These are phyloP conservation scores for Chascanopsetta lugubris DNA, from an alignment of 2,113 vertebrate species.

Conservation along the genomic window DNA sequence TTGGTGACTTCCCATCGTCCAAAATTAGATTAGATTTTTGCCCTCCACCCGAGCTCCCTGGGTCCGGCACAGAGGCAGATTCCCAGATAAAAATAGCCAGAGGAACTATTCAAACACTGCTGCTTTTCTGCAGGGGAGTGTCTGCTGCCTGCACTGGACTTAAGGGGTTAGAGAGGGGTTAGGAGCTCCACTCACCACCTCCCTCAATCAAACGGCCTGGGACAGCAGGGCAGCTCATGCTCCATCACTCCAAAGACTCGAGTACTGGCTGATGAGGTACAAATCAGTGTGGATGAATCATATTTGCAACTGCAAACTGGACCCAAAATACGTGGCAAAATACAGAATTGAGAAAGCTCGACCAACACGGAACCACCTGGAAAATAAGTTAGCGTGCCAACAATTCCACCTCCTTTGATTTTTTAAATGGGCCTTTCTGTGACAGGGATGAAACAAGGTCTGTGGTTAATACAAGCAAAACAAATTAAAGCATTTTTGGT, in stretches of 20 bases:
- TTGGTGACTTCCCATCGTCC: constrained; percentile 79
- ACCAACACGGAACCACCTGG: too few relatives aligned
- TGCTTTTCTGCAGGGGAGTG: constrained; percentile 75
- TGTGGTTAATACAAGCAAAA: too few relatives aligned
- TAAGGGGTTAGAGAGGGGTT: constrained; percentile 77
- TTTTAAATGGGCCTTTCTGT: too few relatives aligned
- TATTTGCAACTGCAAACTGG: too few relatives aligned
- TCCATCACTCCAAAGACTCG: constrained; percentile 15
- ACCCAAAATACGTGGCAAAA: neutral
- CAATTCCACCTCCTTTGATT: too few relatives aligned
- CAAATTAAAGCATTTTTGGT: too few relatives aligned
- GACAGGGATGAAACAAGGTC: too few relatives aligned
- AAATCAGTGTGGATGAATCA: neutral
- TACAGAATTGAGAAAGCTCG: too few relatives aligned
- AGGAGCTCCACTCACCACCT: constrained; percentile 62
- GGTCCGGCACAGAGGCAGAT: constrained; percentile 77
- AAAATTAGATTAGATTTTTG: constrained; percentile 81
- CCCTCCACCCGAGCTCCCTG: constrained; percentile 65
- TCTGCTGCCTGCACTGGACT: constrained; percentile 70
- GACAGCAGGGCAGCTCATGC: constrained; percentile 26
- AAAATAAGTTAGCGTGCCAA: too few relatives aligned
- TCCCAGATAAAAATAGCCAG: constrained; percentile 83
- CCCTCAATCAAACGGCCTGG: constrained; percentile 40
- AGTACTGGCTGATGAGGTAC: neutral
- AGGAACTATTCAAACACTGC: constrained; percentile 80